phyloP scores from a whole-genome alignment of 2,113 vertebrate genomes.

The Menidia beryllina region DNA sequence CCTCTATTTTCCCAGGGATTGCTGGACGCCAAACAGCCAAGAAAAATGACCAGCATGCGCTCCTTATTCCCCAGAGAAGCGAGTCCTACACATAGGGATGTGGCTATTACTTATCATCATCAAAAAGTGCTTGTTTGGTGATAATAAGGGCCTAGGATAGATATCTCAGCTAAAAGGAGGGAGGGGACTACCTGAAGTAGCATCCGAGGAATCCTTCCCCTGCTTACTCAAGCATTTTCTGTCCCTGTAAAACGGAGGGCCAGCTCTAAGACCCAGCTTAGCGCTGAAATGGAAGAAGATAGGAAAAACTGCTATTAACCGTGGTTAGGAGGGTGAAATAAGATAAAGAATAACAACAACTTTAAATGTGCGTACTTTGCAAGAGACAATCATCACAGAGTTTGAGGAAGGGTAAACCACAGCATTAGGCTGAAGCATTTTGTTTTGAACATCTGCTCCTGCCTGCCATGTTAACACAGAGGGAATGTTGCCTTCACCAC shows the following conservation, averaged over 20 bases:
- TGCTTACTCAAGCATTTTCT: conserved; percentile 79
- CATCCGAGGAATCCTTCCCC: conserved; percentile 72
- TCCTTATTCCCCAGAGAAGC: conserved; percentile 71
- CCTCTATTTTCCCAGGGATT: conserved; percentile 57
- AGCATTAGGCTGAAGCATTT: conserved; percentile 19
- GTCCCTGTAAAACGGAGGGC: conserved; percentile 65
- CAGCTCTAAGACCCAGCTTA: conserved; percentile 75
- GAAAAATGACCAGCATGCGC: conserved; percentile 74
- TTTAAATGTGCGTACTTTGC: conserved; percentile 73
- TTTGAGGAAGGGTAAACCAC: conserved; percentile 17
- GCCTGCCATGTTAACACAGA: conserved; percentile 39
- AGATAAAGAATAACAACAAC: conserved; percentile 76
- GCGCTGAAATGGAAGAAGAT: conserved; percentile 73
- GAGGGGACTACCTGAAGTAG: conserved; percentile 76
- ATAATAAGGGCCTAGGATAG: conserved; percentile 80
- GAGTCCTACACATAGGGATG: conserved; percentile 75
- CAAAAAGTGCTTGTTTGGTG: conserved; percentile 83
- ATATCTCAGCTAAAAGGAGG: conserved; percentile 76
- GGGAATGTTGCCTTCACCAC: conserved; percentile 22
- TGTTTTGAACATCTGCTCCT: conserved; percentile 51
- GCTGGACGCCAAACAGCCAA: conserved; percentile 73
- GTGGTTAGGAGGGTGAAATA: conserved; percentile 64
- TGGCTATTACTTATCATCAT: conserved; percentile 82
- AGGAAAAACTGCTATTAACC: conserved; percentile 72
- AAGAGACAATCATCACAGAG: conserved; percentile 54